Conservation (phyloP, 2,888 invertebrate species). For the Stictocephala bisonia region DNA sequence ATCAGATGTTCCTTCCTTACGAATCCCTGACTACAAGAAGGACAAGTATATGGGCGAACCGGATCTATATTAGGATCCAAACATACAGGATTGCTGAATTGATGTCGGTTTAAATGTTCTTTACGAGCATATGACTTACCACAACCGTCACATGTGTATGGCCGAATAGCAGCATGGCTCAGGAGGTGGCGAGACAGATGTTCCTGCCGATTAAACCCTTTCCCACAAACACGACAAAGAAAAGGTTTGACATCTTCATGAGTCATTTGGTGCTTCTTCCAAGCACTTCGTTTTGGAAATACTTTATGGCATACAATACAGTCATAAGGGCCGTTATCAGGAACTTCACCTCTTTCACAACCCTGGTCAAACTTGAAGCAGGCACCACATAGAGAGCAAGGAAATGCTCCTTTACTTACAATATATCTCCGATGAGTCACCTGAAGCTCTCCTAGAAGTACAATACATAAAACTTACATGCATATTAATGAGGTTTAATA, state of each 20-base stretch:
- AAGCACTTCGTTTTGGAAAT: conserved; percentile 59
- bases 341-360: conserved; percentile 53
- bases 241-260: conserved; percentile 59
- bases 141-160: conserved; percentile 58
- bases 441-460: conserved; percentile 44
- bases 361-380: conserved; percentile 59
- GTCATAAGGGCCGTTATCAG: conserved; percentile 55
- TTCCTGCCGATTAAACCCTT: conserved; percentile 60
- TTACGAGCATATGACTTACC: conserved; percentile 59
- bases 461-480: too few relatives aligned
- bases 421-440: conserved; percentile 60
- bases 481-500: too few relatives aligned
- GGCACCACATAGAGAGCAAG: conserved; percentile 60
- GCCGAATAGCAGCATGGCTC: conserved; percentile 58
- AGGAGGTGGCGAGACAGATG: conserved; percentile 59
- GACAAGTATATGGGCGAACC: conserved; percentile 55
- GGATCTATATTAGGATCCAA: conserved; percentile 46
- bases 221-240: conserved; percentile 59
- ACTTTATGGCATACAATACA: conserved; percentile 58
- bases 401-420: conserved; percentile 60
- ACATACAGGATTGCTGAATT: conserved; percentile 53
- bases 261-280: conserved; percentile 60
- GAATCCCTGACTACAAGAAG: conserved; percentile 58
- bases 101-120: conserved; percentile 60
- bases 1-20: conserved; percentile 60